Conservation (phyloP, 2,113 vertebrate species). For the Hemicordylus capensis region DNA sequence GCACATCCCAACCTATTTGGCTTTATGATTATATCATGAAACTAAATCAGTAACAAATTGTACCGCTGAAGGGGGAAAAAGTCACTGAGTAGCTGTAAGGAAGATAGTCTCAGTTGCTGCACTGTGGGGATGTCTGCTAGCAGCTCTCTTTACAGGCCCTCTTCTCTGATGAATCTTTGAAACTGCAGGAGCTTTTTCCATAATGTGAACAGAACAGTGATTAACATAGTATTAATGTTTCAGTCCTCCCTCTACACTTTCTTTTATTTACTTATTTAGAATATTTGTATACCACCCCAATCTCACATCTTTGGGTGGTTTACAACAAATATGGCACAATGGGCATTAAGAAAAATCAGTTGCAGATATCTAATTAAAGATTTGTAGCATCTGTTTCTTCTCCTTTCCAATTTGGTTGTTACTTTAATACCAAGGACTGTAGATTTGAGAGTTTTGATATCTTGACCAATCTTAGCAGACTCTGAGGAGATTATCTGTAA, state of each 20-base stretch:
- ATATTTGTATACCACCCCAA: no score
- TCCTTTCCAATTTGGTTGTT: neutral
- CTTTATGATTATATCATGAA: neutral
- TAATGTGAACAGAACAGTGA: neutral
- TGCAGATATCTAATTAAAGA: neutral
- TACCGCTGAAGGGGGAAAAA: neutral
- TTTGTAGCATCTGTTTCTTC: neutral
- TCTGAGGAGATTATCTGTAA: neutral
- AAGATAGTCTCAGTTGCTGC: neutral
- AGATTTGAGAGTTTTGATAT: neutral
- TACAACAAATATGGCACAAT: neutral
- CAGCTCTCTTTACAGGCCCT: neutral
- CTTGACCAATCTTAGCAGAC: neutral
- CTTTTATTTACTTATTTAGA: no score
- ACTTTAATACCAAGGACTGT: neutral
- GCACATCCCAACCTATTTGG: neutral
- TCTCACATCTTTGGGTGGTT: no score
- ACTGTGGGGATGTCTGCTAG: neutral
- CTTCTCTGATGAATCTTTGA: neutral
- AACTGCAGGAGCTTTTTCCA: neutral
- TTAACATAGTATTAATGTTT: neutral
- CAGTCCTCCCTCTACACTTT: neutral
- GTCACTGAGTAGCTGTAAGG: neutral
- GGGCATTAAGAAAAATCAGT: neutral
- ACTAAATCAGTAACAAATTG: neutral